Evolutionary conservation across 2,113 vertebrate genomes (phyloP), one percentile per base, ranked within the genome.

Genomic region (Pollimyrus isidori): DNA sequence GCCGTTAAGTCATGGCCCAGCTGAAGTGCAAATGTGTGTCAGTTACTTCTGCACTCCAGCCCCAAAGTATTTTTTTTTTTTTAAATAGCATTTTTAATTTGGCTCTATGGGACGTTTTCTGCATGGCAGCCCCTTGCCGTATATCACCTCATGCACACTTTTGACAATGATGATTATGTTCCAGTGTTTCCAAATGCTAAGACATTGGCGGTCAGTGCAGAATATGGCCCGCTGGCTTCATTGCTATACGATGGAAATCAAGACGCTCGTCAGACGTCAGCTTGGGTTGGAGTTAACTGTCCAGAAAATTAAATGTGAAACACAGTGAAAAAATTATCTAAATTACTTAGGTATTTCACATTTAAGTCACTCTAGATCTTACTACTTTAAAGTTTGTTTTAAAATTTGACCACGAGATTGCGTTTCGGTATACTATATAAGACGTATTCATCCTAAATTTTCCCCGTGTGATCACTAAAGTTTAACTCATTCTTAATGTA

Each of bases 91-190:
- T 87, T 35, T 87, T 87, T 26, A 87, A 23, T 26, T 62, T 69
- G 23, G 45, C 26, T 10, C 58, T 26, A 11, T 42, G 23, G 42
- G 56, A 45, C 46, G 39, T 17, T 49, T 58, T 0, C 39, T 87
- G 53, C 6, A 21, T 46, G 39, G 30, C 35, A 69, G 89, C 86
- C 85, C 35, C 35, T 86, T 87, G 48, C 84, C 42, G 86, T 92
- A 92, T 93, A 92, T 94, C 88, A 90, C 49, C 84, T 89, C 86
- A 62, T 73, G 88, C 84, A 89, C 89, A n/a, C 83, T 45, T 87
- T n/a, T 80, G 90, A 86, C 91, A 91, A 90, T 88, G 90, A 91
- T 85, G 26, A 90, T 85, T 46, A 86, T 86, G 83, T 89, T 89
- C 35, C 87, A 26, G 76, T 76, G 87, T 58, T 53, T 53, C 62